Evolutionary conservation across 1,140 invertebrate genomes (phyloP).

Genomic region (Philotrypesis tridentata): DNA sequence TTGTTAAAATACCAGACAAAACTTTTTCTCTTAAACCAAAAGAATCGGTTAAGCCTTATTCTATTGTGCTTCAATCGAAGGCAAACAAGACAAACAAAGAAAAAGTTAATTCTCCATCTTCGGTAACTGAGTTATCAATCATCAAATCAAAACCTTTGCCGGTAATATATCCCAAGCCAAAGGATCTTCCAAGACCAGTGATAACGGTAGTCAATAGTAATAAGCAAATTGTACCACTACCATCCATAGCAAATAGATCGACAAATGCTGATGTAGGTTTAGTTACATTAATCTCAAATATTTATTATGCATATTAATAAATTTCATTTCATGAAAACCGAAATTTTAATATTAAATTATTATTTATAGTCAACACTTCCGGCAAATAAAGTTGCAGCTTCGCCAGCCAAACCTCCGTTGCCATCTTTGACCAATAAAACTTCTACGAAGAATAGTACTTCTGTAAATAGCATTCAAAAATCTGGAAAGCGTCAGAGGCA

Average conservation of each 20-base stretch:
- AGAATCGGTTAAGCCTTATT: background rate
- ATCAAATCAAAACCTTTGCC: background rate
- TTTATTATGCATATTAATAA: too few species aligned
- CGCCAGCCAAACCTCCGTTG: background rate
- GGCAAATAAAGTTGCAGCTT: background rate
- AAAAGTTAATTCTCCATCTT: background rate
- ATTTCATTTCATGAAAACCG: too few species aligned
- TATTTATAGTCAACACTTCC: background rate
- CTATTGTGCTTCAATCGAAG: background rate
- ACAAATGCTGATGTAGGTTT: background rate
- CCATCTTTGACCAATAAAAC: background rate
- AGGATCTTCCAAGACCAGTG: background rate
- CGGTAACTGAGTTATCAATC: background rate
- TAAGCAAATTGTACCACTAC: background rate
- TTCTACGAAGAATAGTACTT: background rate
- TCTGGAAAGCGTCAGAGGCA: constrained; percentile 54
- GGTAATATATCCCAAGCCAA: background rate
- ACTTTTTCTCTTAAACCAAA: background rate
- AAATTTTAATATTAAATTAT: background rate
- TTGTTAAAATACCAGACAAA: background rate
- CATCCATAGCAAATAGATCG: background rate
- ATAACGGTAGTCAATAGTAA: background rate
- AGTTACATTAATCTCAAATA: too few species aligned
- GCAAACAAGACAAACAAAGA: too few species aligned
- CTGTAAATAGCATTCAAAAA: background rate